These are phyloP conservation scores for Azemiops feae DNA, from an alignment of 2,113 vertebrate genomes.

Conservation along the genomic window DNA sequence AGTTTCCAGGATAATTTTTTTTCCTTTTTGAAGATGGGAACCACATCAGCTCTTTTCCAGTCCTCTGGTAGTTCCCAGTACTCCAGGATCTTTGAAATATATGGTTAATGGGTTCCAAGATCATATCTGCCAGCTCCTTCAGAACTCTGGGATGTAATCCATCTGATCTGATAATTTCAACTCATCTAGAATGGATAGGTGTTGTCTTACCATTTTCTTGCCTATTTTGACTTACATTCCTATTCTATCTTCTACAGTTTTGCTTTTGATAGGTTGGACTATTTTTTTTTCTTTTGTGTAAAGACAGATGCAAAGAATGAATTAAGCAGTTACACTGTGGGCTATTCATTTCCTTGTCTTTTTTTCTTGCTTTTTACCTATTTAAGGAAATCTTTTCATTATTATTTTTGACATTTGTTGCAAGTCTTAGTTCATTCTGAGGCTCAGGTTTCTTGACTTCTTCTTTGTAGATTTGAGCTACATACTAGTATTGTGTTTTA, in stretches of 20 bases:
- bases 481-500: background rate
- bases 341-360: background rate
- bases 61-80: background rate
- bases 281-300: background rate
- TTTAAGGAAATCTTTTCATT: background rate
- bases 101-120: background rate
- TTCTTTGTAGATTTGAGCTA: background rate
- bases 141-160: background rate
- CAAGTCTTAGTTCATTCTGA: background rate
- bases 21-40: background rate
- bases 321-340: background rate
- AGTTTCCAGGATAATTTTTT: background rate
- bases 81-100: background rate
- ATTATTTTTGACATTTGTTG: background rate
- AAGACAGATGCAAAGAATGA: background rate
- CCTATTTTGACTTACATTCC: background rate
- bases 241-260: background rate
- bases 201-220: background rate
- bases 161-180: background rate
- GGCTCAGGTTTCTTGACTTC: background rate
- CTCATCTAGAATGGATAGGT: background rate
- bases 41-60: background rate
- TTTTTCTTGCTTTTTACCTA: background rate
- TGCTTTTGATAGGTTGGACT: background rate
- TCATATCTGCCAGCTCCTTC: background rate